Evolutionary conservation across 2,888 invertebrate species (phyloP).

Genomic region (Pachycephus smyrnensis): DNA sequence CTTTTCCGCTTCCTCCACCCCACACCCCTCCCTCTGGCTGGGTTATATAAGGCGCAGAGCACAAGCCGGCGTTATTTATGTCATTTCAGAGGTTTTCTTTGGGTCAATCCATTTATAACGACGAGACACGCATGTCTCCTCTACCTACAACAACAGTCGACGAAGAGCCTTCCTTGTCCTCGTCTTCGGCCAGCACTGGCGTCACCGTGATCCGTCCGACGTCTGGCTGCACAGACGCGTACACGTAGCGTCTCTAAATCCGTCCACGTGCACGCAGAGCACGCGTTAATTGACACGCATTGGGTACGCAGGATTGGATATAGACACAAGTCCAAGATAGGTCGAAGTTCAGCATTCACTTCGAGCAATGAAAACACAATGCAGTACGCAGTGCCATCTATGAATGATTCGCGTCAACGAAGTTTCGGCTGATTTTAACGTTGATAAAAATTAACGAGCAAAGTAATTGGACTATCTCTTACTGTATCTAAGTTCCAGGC

Average conservation of each 20-base stretch:
- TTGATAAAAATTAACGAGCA: not conserved
- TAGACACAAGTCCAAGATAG: not conserved
- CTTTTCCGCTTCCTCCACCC: not conserved
- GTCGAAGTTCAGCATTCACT: not conserved
- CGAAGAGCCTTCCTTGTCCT: not conserved
- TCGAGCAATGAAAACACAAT: not conserved
- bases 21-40: not conserved
- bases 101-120: slow-evolving; percentile 64
- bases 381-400: not conserved
- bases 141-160: not conserved
- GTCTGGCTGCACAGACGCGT: not conserved
- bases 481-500: not conserved
- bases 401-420: not conserved
- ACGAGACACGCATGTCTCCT: slow-evolving; percentile 42
- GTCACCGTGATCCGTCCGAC: not conserved
- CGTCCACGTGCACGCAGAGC: slow-evolving; percentile 12
- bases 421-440: not conserved
- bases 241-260: not conserved
- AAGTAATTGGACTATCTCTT: not conserved
- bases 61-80: slow-evolving; percentile 56
- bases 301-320: slow-evolving; percentile 1
- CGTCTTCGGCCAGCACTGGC: not conserved
- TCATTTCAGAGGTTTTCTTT: slow-evolving; percentile 65
- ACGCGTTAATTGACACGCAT: slow-evolving; percentile 42
- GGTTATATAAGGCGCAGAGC: slow-evolving; percentile 50